These are phyloP conservation scores for Rhinogobius similis DNA, from an alignment of 2,113 vertebrate species.

Conservation along the genomic window DNA sequence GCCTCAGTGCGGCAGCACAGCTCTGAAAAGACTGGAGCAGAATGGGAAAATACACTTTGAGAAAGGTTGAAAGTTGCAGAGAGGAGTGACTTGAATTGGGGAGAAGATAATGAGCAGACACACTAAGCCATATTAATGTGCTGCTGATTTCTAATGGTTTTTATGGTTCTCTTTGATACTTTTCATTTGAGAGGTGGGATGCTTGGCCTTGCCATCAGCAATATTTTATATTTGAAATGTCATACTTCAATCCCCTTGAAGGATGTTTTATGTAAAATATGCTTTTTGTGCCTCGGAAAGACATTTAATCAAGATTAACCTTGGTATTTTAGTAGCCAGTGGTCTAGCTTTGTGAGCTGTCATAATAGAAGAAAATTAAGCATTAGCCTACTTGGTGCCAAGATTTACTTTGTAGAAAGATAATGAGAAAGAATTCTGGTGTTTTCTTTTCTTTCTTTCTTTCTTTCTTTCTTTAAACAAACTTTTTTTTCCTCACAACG, in stretches of 20 bases:
- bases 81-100: constrained; percentile 62
- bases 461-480: too few relatives aligned
- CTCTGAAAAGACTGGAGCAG: constrained; percentile 8
- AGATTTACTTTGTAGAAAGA: constrained; percentile 49
- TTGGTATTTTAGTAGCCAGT: constrained; percentile 74
- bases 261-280: constrained; percentile 75
- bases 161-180: constrained; percentile 66
- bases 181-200: constrained; percentile 64
- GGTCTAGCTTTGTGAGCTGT: constrained; percentile 67
- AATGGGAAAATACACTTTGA: constrained; percentile 14
- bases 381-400: constrained; percentile 39
- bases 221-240: constrained; percentile 61
- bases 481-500: not conserved
- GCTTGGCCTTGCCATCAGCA: constrained; percentile 73
- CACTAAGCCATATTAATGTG: constrained; percentile 58
- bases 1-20: constrained; percentile 51
- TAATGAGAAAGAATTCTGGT: constrained; percentile 26
- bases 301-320: constrained; percentile 77
- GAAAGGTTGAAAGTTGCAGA: constrained; percentile 42
- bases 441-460: constrained; percentile 13
- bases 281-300: constrained; percentile 68
- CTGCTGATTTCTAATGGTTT: constrained; percentile 67
- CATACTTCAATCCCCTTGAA: constrained; percentile 62
- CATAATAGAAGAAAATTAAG: constrained; percentile 72
- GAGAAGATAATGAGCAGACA: constrained; percentile 56